Conservation (phyloP, 2,797 vertebrate genomes). For the Sebastes jordani region DNA sequence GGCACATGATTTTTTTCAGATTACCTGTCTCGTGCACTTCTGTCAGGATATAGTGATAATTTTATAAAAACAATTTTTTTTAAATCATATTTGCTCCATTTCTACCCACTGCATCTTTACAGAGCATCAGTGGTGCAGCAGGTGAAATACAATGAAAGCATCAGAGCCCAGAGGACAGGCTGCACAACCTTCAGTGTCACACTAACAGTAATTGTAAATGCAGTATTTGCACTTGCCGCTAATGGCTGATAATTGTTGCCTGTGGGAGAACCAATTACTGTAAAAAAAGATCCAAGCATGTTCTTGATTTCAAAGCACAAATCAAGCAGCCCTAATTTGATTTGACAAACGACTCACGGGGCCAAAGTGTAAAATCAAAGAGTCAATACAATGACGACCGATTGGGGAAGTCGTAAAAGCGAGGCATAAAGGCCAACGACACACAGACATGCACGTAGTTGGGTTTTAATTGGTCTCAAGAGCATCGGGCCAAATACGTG, state of each 20-base stretch:
- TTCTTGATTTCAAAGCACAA: constrained; percentile 58
- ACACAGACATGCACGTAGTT: background rate
- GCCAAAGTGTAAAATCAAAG: constrained; percentile 56
- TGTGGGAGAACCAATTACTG: constrained; percentile 67
- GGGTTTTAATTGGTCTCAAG: constrained; percentile 33
- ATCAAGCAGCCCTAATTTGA: constrained; percentile 47
- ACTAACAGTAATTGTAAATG: constrained; percentile 54
- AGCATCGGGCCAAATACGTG: constrained; percentile 10
- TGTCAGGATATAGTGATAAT: too few relatives aligned
- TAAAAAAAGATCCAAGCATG: constrained; percentile 24
- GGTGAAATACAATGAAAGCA: constrained; percentile 14
- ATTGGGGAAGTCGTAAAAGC: constrained; percentile 9
- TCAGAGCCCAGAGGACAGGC: constrained; percentile 21
- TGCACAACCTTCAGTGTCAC: constrained; percentile 48
- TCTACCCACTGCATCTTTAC: background rate
- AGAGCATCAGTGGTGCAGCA: constrained; percentile 1
- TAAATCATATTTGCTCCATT: too few relatives aligned
- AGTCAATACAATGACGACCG: constrained; percentile 23
- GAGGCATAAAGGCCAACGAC: background rate
- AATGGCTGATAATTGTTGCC: constrained; percentile 73
- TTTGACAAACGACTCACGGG: constrained; percentile 48
- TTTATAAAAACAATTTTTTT: too few relatives aligned
- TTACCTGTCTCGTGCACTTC: too few relatives aligned
- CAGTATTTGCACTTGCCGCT: constrained; percentile 67
- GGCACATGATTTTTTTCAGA: too few relatives aligned